These are phyloP conservation scores for Anthrax anthrax DNA, from an alignment of 2,888 invertebrate genomes.

Conservation along the genomic window DNA sequence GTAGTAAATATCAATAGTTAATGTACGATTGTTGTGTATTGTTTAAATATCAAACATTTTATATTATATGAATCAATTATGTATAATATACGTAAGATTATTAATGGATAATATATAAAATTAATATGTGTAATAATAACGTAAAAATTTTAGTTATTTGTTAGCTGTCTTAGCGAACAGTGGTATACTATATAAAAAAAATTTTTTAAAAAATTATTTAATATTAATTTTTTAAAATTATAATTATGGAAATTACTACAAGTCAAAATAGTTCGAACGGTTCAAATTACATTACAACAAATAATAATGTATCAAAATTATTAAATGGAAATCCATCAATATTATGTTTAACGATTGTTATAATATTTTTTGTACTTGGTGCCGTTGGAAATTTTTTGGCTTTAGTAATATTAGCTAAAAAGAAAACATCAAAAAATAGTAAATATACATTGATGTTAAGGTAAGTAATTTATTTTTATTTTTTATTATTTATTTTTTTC, in stretches of 20 bases:
- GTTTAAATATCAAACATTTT: too few species aligned
- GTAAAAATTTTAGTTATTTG: too few species aligned
- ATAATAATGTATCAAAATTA: background rate
- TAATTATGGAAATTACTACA: constrained; percentile 1
- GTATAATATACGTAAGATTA: too few species aligned
- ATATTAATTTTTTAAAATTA: background rate
- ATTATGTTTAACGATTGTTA: constrained; percentile 3
- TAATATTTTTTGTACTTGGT: constrained; percentile 48
- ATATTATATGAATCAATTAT: too few species aligned
- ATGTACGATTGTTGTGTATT: too few species aligned
- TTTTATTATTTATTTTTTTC: too few species aligned
- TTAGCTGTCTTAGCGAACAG: too few species aligned
- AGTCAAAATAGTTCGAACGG: constrained; percentile 1
- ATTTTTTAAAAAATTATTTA: too few species aligned
- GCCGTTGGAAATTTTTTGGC: constrained; percentile 65
- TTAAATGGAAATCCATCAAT: background rate
- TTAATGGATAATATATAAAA: too few species aligned
- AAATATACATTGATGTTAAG: constrained; percentile 60
- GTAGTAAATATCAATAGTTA: too few species aligned
- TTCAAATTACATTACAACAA: background rate
- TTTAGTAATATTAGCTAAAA: constrained; percentile 54
- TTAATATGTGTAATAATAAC: too few species aligned
- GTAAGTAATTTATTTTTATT: constrained; percentile 15
- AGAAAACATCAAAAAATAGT: constrained; percentile 57
- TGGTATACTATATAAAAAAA: too few species aligned